Conservation (phyloP, 2,888 invertebrate species). For the Heliconius ismenius region DNA sequence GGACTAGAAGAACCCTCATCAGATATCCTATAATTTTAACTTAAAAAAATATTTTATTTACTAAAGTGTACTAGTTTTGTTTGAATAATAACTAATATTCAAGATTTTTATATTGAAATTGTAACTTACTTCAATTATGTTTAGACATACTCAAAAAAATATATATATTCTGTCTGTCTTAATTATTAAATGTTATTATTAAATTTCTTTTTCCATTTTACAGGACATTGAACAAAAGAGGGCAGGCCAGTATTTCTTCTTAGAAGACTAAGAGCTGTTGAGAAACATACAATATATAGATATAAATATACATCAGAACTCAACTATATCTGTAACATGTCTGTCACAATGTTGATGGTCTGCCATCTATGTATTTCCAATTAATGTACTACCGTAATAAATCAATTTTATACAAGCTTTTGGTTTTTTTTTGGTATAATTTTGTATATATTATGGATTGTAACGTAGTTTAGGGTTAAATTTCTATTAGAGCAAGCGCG, state of each 20-base stretch:
- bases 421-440: conserved; percentile 10
- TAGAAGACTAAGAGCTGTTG: conserved; percentile 89
- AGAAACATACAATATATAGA: conserved; percentile 46
- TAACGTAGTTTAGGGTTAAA: no score
- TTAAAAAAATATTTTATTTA: no score
- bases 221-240: conserved; percentile 98
- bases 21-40: no score
- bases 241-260: conserved; percentile 98
- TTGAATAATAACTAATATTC: no score
- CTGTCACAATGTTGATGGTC: conserved; percentile 66
- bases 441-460: neutral
- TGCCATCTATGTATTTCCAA: conserved; percentile 71
- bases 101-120: no score
- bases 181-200: neutral
- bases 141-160: neutral
- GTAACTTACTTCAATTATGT: no score
- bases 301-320: conserved; percentile 61
- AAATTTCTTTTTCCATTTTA: conserved; percentile 51
- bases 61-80: no score
- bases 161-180: neutral
- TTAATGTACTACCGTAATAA: conserved; percentile 74
- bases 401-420: conserved; percentile 74
- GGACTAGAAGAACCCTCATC: no score
- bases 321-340: conserved; percentile 46
- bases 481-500: no score